These are phyloP conservation scores for Neogale vison DNA, from an alignment of 2,113 vertebrate species.

Conservation along the genomic window DNA sequence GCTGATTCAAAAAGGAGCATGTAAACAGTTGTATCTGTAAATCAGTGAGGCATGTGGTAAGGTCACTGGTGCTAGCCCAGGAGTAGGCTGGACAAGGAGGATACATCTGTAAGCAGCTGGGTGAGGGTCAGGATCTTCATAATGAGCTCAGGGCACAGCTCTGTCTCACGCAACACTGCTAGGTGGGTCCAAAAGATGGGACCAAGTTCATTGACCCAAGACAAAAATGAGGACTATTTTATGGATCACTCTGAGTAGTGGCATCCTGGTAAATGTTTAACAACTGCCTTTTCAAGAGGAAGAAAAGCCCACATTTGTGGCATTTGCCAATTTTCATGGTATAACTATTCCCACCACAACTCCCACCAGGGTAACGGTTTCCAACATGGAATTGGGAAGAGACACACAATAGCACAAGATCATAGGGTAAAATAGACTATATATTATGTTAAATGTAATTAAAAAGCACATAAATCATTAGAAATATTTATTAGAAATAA, in stretches of 20 bases:
- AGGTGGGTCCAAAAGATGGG: background rate
- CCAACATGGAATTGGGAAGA: background rate
- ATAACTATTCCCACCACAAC: background rate
- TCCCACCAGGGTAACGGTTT: background rate
- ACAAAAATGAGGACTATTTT: background rate
- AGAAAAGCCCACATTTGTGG: background rate
- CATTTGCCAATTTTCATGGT: background rate
- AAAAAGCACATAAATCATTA: background rate
- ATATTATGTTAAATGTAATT: background rate
- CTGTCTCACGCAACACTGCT: background rate
- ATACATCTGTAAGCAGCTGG: background rate
- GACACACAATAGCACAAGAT: background rate
- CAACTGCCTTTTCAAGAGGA: background rate
- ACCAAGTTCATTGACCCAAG: background rate
- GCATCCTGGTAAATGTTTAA: background rate
- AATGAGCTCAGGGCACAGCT: background rate
- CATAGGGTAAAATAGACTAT: background rate
- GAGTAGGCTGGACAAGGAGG: background rate
- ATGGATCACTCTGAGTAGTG: background rate
- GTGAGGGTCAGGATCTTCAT: background rate
- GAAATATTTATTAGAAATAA: background rate
- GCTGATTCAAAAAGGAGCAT: background rate
- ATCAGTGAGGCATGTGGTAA: background rate
- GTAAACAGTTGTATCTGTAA: background rate
- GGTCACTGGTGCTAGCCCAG: background rate